phyloP scores from a whole-genome alignment of 2,113 vertebrate genomes.

The Myrmecobius fasciatus region DNA sequence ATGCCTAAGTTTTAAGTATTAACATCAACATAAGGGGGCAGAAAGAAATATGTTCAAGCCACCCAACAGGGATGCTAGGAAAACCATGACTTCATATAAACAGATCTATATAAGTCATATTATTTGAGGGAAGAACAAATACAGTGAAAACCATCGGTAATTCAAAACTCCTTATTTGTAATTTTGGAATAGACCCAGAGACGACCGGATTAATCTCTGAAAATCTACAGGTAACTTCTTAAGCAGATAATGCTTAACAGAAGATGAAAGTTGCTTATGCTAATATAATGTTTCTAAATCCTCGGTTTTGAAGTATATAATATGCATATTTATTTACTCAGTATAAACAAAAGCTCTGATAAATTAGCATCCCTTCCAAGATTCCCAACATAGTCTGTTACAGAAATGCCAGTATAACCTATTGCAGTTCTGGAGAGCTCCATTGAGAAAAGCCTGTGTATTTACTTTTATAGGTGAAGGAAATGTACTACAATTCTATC shows the following conservation, averaged over 20 bases:
- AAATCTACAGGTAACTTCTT: not conserved
- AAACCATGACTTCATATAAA: not conserved
- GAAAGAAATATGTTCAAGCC: not conserved
- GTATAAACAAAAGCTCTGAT: not conserved
- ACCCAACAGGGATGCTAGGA: not conserved
- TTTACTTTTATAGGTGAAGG: conserved; percentile 62
- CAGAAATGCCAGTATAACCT: not conserved
- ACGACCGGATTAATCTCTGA: not conserved
- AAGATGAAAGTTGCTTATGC: rapidly evolving
- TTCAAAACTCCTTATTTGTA: not conserved
- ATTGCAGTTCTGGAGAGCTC: not conserved
- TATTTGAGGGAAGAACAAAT: not conserved
- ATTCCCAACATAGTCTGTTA: not conserved
- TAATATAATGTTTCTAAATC: not conserved
- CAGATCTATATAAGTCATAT: not conserved
- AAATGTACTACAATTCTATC: conserved; percentile 1
- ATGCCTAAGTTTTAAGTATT: not conserved
- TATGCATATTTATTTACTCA: not conserved
- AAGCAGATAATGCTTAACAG: not conserved
- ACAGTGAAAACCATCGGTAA: not conserved
- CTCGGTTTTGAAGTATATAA: not conserved
- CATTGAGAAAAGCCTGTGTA: not conserved
- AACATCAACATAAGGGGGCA: not conserved
- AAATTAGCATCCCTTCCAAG: not conserved
- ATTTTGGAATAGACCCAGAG: not conserved